phyloP scores from a whole-genome alignment of 1,140 invertebrate species.

The Zaprionus nigranus region DNA sequence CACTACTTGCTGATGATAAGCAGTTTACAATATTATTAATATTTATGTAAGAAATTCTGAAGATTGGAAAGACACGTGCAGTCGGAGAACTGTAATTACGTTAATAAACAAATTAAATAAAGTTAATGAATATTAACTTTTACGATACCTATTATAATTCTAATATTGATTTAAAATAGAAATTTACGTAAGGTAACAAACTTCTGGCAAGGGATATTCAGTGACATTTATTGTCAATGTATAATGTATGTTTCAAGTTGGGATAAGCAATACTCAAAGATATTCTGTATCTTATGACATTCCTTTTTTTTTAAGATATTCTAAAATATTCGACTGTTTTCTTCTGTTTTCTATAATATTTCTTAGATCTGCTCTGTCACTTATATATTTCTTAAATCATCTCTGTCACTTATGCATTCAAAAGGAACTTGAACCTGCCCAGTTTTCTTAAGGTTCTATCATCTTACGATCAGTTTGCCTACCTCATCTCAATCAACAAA shows the following conservation, averaged over 20 bases:
- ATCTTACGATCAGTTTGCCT: background rate
- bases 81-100: background rate
- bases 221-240: too few relatives aligned
- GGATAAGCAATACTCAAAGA: too few relatives aligned
- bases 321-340: background rate
- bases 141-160: background rate
- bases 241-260: too few relatives aligned
- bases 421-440: background rate
- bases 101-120: conserved; percentile 12
- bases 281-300: too few relatives aligned
- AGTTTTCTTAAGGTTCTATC: background rate
- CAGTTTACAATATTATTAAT: conserved; percentile 1
- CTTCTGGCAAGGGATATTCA: too few relatives aligned
- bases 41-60: background rate
- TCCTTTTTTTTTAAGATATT: too few relatives aligned
- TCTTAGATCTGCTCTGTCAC: conserved; percentile 1
- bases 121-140: background rate
- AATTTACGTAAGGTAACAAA: background rate
- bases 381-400: background rate
- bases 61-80: background rate
- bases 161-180: background rate
- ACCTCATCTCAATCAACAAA: conserved; percentile 11
- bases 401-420: background rate
- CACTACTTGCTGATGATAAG: background rate
- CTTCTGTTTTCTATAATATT: background rate